phyloP scores from a whole-genome alignment of 2,113 vertebrate genomes.

The Peromyscus leucopus region DNA sequence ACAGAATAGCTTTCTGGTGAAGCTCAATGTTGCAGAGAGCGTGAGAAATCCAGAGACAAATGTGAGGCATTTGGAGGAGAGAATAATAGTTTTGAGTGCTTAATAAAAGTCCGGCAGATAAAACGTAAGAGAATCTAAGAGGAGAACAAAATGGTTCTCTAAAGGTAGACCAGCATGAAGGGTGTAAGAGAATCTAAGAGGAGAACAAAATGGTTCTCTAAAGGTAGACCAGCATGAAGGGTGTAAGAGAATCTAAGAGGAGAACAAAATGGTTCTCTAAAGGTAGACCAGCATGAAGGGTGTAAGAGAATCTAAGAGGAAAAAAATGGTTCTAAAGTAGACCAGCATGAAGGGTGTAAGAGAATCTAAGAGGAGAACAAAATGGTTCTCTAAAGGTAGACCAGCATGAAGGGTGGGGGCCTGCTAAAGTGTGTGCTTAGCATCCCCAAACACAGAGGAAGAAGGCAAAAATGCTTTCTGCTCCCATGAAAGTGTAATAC shows the following conservation, averaged over 20 bases:
- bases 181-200: background rate
- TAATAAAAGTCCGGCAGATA: slow-evolving; percentile 46
- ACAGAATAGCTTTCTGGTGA: slow-evolving; percentile 42
- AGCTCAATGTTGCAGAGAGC: slow-evolving; percentile 1
- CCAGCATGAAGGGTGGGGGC: accelerated
- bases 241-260: background rate
- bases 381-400: background rate
- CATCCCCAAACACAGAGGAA: background rate
- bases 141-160: background rate
- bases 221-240: background rate
- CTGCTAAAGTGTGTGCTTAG: background rate
- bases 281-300: background rate
- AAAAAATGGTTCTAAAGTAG: slow-evolving; percentile 5
- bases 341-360: background rate
- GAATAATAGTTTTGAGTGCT: slow-evolving; percentile 36
- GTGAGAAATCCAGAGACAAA: slow-evolving; percentile 49
- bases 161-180: background rate
- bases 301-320: background rate
- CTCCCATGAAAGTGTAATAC: background rate
- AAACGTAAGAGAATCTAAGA: slow-evolving; percentile 46
- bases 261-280: background rate
- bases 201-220: background rate
- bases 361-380: slow-evolving; percentile 39
- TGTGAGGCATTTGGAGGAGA: background rate
- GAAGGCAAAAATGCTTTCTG: background rate